Evolutionary conservation across 2,888 invertebrate genomes (phyloP).

Genomic region (Chrysolina haemoptera): DNA sequence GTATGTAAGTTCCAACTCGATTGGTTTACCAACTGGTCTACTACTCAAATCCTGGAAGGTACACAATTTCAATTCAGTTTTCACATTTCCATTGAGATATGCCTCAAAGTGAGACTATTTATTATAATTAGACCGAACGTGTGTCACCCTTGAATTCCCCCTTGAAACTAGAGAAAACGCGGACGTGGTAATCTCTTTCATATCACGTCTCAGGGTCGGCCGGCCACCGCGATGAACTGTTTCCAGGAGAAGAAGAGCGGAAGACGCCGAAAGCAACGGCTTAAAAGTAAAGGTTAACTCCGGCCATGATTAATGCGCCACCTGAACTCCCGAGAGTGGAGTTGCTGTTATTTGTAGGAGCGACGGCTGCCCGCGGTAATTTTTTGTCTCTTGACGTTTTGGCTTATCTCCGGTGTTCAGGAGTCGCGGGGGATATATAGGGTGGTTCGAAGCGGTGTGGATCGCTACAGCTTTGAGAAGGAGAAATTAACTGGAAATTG

Average conservation of each 20-base stretch:
- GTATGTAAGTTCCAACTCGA: no score
- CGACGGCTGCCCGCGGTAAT: slow-evolving; percentile 8
- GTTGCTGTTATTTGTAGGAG: slow-evolving; percentile 14
- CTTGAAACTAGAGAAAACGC: no score
- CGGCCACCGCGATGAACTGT: neutral
- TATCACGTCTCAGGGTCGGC: slow-evolving; percentile 3
- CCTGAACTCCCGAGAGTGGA: slow-evolving; percentile 9
- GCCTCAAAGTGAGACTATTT: no score
- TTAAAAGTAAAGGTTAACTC: slow-evolving; percentile 23
- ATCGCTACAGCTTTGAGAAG: neutral
- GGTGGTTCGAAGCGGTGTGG: neutral
- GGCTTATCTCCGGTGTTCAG: slow-evolving; percentile 11
- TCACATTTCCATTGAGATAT: no score
- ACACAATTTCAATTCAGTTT: no score
- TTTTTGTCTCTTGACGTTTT: slow-evolving; percentile 21
- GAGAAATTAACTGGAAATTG: no score
- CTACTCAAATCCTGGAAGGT: no score
- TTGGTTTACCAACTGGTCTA: no score
- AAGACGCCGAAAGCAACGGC: slow-evolving; percentile 19
- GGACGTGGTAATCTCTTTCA: neutral
- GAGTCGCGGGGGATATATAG: neutral
- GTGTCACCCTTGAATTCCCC: no score
- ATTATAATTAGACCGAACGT: no score
- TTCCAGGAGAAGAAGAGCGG: neutral
- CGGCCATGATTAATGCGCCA: slow-evolving; percentile 17